Base-by-base conservation (phyloP, 2,888 invertebrate species). In the Orthonevra nobilis region DNA sequence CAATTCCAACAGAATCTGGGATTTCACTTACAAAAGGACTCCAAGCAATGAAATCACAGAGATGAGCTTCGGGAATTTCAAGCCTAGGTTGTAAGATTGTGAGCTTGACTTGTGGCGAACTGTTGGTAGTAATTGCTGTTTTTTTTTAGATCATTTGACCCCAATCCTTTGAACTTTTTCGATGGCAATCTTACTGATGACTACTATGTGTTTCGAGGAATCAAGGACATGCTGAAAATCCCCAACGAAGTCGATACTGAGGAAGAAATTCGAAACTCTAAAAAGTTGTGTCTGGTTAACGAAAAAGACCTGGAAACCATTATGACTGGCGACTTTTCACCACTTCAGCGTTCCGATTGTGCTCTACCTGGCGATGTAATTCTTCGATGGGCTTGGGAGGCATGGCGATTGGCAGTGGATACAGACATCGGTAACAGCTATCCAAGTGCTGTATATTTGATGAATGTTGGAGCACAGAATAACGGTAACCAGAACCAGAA, bases 401-500 rank as follows among this genome's bases (percentile, higher is more conserved):
- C 89, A 3, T 95, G 94, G 94, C 89, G 94, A 77, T 89, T 92
- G 79, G 90, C 89, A 9, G 91, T 93, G 4, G 92, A 93, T 0
- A 89, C 89, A 0, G 86, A 88, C 2, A 91, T 93, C 86, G 91
- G 89, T 68, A 83, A 89, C 10, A 86, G 91, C 1, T 95, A 91
- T 85, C 86, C 86, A 2, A 84, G 87, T 50, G 88, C 93, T 64
- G 90, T 93, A 1, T 81, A 85, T 15, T 84, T 93, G 12, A 91
- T 92, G 85, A 95, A 95, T 86, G 81, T 83, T 19, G 94, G 92
- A 1, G 92, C 94, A 1, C 87, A 85, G 81, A 90, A 90, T 81
- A 92, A 92, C 85, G 94, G 94, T 93, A 88, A 86, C 0, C 2
- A n/a, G n/a, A n/a, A n/a, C n/a, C n/a, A n/a, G n/a, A n/a, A n/a